Base-by-base conservation (phyloP, 2,888 invertebrate genomes). In the Archips crataeganus region DNA sequence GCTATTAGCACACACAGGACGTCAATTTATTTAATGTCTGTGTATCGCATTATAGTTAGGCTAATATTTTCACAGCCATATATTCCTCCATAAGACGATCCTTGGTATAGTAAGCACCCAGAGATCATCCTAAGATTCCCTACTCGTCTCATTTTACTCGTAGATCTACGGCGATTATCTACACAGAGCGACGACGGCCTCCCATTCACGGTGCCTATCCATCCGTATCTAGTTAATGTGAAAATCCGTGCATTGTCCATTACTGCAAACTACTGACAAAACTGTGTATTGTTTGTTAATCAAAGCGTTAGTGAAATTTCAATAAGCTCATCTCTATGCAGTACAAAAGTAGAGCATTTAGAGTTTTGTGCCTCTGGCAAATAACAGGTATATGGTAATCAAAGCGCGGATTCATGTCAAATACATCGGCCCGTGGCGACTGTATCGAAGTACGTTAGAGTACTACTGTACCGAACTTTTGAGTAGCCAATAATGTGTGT, bases 211-310 rank as follows among this genome's bases (percentile, higher is more conserved):
- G 67, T 47, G 70, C n/a, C 74, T 77, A 77, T 64, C 77, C 80
- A 82, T 78, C 82, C 81, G 77, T 78, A 78, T 67, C 80, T 62
- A 69, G 70, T 76, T 77, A 78, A 79, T 76, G 79, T 81, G 77
- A 69, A 76, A 74, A 79, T 82, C 85, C 83, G 83, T 78, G 75
- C 78, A 85, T 87, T 88, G 87, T 87, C 75, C 68, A 49, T 42
- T 60, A 36, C 65, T 23, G 51, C 15, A 54, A 23, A 74, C 32
- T 11, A 64, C 70, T 32, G 57, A 62, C 68, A 73, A 73, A 63
- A 69, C 68, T 6, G 42, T 66, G 63, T 49, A 60, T 73, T 69
- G 63, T 68, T 63, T 68, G 73, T 68, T 68, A 63, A 73, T 73
- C 42, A 63, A 73, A 42, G 68, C 73, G 36, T 54, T 13, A 61